phyloP scores from a whole-genome alignment of 2,888 invertebrate genomes.

The Drosophila sordidapex region DNA sequence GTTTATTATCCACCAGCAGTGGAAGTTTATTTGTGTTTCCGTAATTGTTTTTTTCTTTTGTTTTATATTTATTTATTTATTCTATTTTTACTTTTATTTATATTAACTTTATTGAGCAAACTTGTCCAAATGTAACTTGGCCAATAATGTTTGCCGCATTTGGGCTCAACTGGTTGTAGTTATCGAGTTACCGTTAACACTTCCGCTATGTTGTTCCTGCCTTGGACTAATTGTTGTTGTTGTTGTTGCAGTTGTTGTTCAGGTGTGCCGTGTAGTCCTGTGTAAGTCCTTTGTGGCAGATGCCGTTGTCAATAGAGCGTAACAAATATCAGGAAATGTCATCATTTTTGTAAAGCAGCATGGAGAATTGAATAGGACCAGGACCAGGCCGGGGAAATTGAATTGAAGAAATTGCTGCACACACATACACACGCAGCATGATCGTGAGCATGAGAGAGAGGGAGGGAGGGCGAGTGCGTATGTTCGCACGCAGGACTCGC shows the following conservation, averaged over 20 bases:
- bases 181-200: conserved; percentile 64
- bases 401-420: conserved; percentile 6
- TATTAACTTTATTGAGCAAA: neutral
- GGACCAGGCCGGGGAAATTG: conserved; percentile 15
- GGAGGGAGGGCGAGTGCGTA: neutral
- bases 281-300: conserved; percentile 42
- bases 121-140: neutral
- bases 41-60: neutral
- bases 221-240: conserved; percentile 38
- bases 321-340: conserved; percentile 83
- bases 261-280: conserved; percentile 16
- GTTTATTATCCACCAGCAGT: no score
- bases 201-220: conserved; percentile 57
- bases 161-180: conserved; percentile 6
- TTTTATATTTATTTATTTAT: neutral
- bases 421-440: conserved; percentile 33
- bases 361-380: conserved; percentile 26
- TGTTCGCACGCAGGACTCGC: conserved; percentile 2
- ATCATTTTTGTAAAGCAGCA: conserved; percentile 62
- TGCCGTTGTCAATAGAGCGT: conserved; percentile 61
- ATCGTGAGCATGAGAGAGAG: neutral
- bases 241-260: conserved; percentile 35
- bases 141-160: neutral
- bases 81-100: neutral
- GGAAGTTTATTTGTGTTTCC: neutral